Conservation (phyloP, 2,888 invertebrate species). For the Sinhomidia bicolor region DNA sequence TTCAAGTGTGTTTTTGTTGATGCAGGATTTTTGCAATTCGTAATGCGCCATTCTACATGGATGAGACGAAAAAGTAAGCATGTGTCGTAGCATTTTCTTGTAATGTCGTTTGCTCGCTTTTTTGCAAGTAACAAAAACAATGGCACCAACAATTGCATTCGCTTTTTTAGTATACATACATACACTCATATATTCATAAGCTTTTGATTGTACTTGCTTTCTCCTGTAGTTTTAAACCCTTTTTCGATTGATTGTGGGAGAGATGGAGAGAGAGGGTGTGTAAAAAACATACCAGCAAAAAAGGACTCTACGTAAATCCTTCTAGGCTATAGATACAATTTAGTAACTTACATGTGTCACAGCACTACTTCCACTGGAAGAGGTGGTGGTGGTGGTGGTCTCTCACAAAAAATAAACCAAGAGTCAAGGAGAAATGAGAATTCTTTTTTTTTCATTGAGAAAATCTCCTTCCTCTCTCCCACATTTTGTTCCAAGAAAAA, state of each 20-base stretch:
- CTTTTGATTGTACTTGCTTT: too few species aligned
- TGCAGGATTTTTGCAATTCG: neutral
- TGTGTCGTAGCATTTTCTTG: too few species aligned
- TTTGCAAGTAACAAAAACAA: too few species aligned
- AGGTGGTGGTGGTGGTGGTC: too few species aligned
- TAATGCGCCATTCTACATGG: neutral
- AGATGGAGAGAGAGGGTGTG: neutral
- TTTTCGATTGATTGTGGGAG: constrained; percentile 6
- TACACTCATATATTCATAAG: too few species aligned
- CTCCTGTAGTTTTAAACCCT: neutral
- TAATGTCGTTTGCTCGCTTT: too few species aligned
- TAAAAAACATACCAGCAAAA: neutral
- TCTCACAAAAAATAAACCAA: too few species aligned
- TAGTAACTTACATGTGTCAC: constrained; percentile 23
- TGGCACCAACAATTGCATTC: too few species aligned
- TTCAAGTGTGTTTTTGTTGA: neutral
- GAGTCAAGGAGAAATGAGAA: neutral
- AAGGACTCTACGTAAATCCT: constrained; percentile 25
- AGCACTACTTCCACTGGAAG: neutral
- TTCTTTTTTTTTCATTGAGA: constrained; percentile 26
- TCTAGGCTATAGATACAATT: constrained; percentile 37
- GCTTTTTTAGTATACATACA: too few species aligned
- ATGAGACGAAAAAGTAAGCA: too few species aligned
- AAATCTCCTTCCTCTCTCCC: constrained; percentile 31
- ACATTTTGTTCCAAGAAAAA: neutral